Percentiles rank a stretch among this genome's conserved stretches.
These are phyloP conservation scores for Nyctibius grandis DNA, from an alignment of 2,797 vertebrate genomes.

Conservation along the genomic window DNA sequence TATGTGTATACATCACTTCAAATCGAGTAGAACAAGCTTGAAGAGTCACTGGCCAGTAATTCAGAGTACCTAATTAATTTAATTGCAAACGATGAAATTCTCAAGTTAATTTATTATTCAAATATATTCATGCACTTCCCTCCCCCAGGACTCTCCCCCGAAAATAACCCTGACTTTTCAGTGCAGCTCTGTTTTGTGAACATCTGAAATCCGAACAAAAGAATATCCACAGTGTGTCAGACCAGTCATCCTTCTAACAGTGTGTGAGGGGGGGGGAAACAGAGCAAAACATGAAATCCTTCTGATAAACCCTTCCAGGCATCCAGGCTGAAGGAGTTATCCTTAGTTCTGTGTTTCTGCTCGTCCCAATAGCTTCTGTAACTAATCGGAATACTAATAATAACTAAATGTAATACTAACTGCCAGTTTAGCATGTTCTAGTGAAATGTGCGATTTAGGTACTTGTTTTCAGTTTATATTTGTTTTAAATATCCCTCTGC, in stretches of 20 bases:
- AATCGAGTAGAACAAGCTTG: neutral
- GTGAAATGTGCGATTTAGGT: neutral
- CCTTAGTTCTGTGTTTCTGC: neutral
- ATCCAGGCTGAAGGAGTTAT: neutral
- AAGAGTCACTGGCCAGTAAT: constrained; percentile 17
- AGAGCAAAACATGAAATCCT: neutral
- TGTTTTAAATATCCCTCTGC: neutral
- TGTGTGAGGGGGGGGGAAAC: neutral
- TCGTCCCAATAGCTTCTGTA: neutral
- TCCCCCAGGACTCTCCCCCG: neutral
- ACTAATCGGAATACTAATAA: neutral
- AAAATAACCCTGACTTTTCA: neutral
- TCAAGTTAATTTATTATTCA: constrained; percentile 54
- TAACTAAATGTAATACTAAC: neutral
- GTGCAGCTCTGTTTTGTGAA: neutral
- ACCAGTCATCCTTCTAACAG: neutral
- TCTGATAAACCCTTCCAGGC: neutral
- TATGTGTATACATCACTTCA: neutral
- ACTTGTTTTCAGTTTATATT: neutral
- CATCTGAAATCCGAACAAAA: constrained; percentile 16
- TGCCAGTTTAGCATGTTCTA: neutral
- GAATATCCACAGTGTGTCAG: neutral
- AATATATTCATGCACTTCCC: constrained; percentile 39
- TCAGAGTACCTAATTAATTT: constrained; percentile 40
- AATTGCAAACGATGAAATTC: constrained; percentile 28